These are phyloP conservation scores for Dallia pectoralis DNA, from an alignment of 2,797 vertebrate species.

Conservation along the genomic window DNA sequence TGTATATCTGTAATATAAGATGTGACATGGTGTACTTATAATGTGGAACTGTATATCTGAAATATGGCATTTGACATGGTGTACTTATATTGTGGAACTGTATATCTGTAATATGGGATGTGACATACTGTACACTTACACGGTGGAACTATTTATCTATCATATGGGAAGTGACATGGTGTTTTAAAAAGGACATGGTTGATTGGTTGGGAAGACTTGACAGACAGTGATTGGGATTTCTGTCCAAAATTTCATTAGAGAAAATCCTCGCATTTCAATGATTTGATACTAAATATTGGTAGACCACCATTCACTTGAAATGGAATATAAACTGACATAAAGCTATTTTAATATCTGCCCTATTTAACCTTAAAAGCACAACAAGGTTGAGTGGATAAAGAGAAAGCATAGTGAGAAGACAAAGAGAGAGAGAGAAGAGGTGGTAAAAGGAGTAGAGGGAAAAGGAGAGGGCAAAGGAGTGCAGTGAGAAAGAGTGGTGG, in stretches of 20 bases:
- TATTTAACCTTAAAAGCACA: not conserved
- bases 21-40: too few species aligned
- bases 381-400: not conserved
- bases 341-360: not conserved
- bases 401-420: not conserved
- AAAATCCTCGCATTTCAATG: not conserved
- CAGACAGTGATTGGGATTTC: not conserved
- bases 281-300: not conserved
- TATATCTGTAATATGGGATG: too few species aligned
- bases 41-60: too few species aligned
- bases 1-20: too few species aligned
- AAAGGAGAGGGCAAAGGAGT: not conserved
- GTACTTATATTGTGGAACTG: too few species aligned
- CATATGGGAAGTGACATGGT: too few species aligned
- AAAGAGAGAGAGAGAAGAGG: not conserved
- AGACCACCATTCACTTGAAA: not conserved
- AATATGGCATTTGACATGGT: too few species aligned
- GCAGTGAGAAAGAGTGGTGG: not conserved
- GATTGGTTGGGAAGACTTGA: not conserved
- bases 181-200: not conserved
- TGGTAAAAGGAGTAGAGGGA: not conserved
- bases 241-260: not conserved
- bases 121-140: too few species aligned
- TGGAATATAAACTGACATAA: not conserved
- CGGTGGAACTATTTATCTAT: too few species aligned